Evolutionary conservation across 1,140 invertebrate species (phyloP).

Genomic region (Atopsyche davidsoni): DNA sequence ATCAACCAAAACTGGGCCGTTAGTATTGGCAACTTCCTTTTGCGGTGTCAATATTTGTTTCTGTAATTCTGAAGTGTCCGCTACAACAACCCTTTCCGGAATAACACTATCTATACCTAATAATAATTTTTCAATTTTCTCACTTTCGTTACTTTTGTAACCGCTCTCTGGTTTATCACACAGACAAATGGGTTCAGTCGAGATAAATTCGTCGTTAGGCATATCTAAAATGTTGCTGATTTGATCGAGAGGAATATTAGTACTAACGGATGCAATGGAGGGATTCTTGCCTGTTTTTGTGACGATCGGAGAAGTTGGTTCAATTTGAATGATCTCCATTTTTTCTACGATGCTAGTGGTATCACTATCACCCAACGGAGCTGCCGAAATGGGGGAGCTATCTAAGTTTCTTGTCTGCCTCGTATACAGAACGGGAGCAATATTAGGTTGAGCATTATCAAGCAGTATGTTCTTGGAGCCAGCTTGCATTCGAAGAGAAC

Average conservation of each 20-base stretch:
- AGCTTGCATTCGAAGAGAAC: slow-evolving; percentile 62
- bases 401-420: slow-evolving; percentile 48
- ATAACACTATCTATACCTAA: slow-evolving; percentile 21
- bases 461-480: slow-evolving; percentile 72
- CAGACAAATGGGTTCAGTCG: slow-evolving; percentile 22
- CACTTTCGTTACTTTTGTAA: slow-evolving; percentile 30
- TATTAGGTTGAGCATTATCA: slow-evolving; percentile 65
- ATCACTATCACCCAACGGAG: slow-evolving; percentile 11
- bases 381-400: slow-evolving; percentile 33
- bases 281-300: background rate
- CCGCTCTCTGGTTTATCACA: slow-evolving; percentile 28
- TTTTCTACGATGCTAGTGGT: background rate
- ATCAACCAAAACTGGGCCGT: background rate
- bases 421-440: slow-evolving; percentile 61
- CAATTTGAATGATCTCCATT: background rate
- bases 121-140: slow-evolving; percentile 27
- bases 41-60: no score
- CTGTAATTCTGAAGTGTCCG: background rate
- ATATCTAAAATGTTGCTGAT: slow-evolving; percentile 25
- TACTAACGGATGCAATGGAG: background rate
- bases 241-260: slow-evolving; percentile 2
- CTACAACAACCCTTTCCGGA: background rate
- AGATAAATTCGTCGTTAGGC: slow-evolving; percentile 23
- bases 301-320: background rate
- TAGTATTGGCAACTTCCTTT: background rate